Evolutionary conservation across 2,888 invertebrate genomes (phyloP), one percentile per base, ranked within the genome.

Genomic region (Macaria notata): DNA sequence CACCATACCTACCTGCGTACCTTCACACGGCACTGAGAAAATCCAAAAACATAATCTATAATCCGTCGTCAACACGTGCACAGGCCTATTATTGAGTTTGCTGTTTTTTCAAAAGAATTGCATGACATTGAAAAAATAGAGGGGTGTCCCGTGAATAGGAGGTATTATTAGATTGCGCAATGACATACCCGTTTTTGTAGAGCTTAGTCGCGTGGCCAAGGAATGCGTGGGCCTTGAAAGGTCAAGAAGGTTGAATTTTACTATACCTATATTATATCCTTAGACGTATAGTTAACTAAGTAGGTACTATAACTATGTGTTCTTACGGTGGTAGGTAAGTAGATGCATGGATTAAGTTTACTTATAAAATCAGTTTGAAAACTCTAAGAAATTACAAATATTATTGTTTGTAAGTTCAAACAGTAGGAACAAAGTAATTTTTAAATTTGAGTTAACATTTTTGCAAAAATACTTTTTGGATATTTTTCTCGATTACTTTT

Each of bases 51-150:
- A 82, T 84, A 86, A 89, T 90, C 89, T 88, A 87, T 89, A 90
- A 90, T 91, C 89, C 89, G 80, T 82, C 83, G 84, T 69, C 84
- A 88, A 91, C 91, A 91, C 91, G 91, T 91, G 91, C 91, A 91
- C 83, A 72, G 66, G 68, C 79, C 89, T 80, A 89, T 90, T 90
- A 91, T 91, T 91, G 91, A 91, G 90, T 89, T 89, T 86, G 86
- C 81, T 78, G 86, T 90, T 90, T 91, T 91, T 90, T 90, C 79
- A 83, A 82, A 78, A 79, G 86, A 88, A 89, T 90, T 89, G 91
- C 89, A 88, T 82, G 86, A 83, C 83, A 82, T 83, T 84, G 81
- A 86, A 86, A 89, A 90, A 88, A 88, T 77, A 80, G 80, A 76
- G 77, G 59, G 81, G 80, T 76, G 76, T 77, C 73, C 78, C 84